Evolutionary conservation across 1,140 invertebrate genomes (phyloP).

Genomic region (Pseudomyrmex pallidus): DNA sequence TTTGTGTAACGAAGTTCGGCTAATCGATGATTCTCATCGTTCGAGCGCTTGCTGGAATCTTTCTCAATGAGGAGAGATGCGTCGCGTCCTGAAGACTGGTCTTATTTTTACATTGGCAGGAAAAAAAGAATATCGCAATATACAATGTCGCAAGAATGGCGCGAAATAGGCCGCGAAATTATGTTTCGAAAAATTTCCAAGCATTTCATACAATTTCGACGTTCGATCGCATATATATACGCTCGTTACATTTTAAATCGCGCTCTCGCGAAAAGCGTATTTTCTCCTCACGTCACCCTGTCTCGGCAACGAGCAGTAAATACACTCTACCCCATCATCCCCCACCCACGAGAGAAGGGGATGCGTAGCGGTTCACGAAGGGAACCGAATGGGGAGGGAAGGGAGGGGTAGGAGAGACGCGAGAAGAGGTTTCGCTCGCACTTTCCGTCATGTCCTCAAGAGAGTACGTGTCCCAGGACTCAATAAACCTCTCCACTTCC

Average conservation of each 20-base stretch:
- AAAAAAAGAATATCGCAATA: neutral
- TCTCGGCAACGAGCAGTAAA: constrained; percentile 66
- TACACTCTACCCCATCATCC: constrained; percentile 62
- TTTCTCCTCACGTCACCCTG: constrained; percentile 62
- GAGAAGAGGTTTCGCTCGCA: constrained; percentile 72
- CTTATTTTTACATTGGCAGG: neutral
- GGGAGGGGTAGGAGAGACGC: constrained; percentile 21
- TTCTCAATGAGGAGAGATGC: neutral
- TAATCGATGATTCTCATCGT: constrained; percentile 35
- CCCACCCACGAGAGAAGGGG: constrained; percentile 12
- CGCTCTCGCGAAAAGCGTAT: constrained; percentile 61
- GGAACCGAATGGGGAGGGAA: neutral
- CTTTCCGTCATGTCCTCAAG: constrained; percentile 72
- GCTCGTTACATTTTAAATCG: constrained; percentile 61
- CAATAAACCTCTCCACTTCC: constrained; percentile 74
- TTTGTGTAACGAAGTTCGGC: constrained; percentile 9
- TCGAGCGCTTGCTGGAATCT: neutral
- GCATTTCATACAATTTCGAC: constrained; percentile 28
- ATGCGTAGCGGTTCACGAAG: constrained; percentile 52
- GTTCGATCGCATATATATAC: constrained; percentile 20
- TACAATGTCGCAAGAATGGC: no score
- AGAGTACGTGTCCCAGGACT: constrained; percentile 75
- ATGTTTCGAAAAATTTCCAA: constrained; percentile 6
- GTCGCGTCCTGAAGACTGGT: neutral
- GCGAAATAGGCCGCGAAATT: constrained; percentile 9